A percentile compares a stretch with the other conserved stretches of the same genome.
Evolutionary conservation across 2,113 vertebrate species (phyloP).

Genomic region (Austrofundulus limnaeus): DNA sequence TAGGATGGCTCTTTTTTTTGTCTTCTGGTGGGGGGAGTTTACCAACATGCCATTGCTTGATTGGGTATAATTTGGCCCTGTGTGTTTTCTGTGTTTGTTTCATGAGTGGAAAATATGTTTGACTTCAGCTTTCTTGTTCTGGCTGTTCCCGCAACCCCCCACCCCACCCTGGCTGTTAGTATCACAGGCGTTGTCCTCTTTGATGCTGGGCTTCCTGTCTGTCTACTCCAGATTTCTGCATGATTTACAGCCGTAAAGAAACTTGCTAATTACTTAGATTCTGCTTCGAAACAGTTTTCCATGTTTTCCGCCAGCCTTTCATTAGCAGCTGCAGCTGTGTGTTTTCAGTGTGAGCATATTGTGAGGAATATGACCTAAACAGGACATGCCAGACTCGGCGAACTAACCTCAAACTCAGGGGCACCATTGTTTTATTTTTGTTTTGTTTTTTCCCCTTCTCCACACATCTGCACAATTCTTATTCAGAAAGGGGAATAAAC

Average conservation of each 20-base stretch:
- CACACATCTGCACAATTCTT: slow-evolving; percentile 48
- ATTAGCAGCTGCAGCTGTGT: slow-evolving; percentile 9
- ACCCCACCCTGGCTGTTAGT: slow-evolving; percentile 1
- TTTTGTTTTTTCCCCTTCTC: not conserved
- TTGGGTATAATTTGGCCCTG: slow-evolving; percentile 45
- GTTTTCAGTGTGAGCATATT: slow-evolving; percentile 56
- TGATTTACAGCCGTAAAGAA: slow-evolving; percentile 11
- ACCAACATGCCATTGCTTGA: slow-evolving; percentile 62
- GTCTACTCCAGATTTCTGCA: not conserved
- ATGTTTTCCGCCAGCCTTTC: not conserved
- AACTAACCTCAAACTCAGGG: slow-evolving; percentile 48
- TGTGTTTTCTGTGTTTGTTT: slow-evolving; percentile 46
- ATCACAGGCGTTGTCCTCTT: not conserved
- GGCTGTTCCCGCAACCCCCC: not conserved
- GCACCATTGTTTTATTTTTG: slow-evolving; percentile 55
- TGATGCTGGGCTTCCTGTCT: not conserved
- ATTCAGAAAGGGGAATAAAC: slow-evolving; percentile 40
- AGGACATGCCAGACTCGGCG: slow-evolving; percentile 64
- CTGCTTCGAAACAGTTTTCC: not conserved
- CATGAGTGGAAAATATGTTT: slow-evolving; percentile 31
- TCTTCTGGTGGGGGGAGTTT: slow-evolving; percentile 50
- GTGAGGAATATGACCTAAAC: slow-evolving; percentile 71
- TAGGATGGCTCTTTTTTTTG: slow-evolving; percentile 69
- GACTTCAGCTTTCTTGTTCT: slow-evolving; percentile 27
- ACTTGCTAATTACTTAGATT: no score